Conservation (phyloP, 2,113 vertebrate genomes). For the Prionailurus bengalensis region DNA sequence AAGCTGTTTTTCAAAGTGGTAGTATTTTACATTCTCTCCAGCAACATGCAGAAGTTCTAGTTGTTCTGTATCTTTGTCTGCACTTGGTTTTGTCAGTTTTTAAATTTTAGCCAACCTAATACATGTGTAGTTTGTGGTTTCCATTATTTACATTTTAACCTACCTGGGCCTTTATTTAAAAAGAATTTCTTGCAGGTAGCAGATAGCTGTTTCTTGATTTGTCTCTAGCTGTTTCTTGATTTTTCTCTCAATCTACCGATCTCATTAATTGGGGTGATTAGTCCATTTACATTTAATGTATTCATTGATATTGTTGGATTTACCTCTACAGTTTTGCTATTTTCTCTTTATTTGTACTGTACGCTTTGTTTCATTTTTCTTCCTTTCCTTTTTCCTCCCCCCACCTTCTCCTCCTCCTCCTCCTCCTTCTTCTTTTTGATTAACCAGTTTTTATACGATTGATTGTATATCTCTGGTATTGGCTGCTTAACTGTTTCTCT, state of each 20-base stretch:
- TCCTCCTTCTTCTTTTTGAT: not conserved
- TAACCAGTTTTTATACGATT: not conserved
- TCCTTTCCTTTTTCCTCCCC: not conserved
- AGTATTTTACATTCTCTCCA: not conserved
- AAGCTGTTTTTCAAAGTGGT: not conserved
- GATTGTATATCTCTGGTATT: not conserved
- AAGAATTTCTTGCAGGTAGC: not conserved
- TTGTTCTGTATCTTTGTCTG: not conserved
- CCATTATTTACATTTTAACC: not conserved
- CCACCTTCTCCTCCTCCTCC: not conserved
- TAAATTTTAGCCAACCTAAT: not conserved
- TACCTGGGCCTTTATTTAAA: not conserved
- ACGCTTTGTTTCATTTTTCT: not conserved
- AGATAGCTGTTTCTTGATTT: not conserved
- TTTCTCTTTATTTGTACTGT: not conserved
- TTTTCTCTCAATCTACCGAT: not conserved
- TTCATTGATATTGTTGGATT: not conserved
- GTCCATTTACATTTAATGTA: not conserved
- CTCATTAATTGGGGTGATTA: not conserved
- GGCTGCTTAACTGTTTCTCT: not conserved
- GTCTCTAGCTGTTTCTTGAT: not conserved
- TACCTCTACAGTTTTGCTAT: not conserved
- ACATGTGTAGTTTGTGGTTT: not conserved
- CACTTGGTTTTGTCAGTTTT: not conserved
- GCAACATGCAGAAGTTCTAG: not conserved